Conservation (phyloP, 2,113 vertebrate genomes). For the Periophthalmodon schlosseri region DNA sequence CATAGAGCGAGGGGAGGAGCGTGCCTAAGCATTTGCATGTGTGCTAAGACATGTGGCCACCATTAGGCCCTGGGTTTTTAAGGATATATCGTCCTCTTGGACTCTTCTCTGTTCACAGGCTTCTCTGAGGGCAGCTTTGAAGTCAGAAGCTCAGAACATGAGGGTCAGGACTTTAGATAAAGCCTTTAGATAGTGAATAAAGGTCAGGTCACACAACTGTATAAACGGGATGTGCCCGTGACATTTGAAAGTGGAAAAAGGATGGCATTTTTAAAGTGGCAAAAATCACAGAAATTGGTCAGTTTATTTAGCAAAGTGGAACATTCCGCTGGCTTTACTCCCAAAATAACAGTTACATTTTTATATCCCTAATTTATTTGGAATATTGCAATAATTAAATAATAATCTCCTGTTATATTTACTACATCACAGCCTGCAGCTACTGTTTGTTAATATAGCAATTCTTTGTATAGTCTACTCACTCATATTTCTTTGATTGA, state of each 20-base stretch:
- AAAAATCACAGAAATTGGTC: background rate
- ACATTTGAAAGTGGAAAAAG: background rate
- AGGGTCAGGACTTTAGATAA: constrained; percentile 1
- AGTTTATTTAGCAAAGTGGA: background rate
- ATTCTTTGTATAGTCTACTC: background rate
- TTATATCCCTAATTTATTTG: background rate
- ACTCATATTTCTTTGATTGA: background rate
- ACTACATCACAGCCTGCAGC: background rate
- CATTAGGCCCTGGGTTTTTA: constrained; percentile 54
- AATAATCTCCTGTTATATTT: too few relatives aligned
- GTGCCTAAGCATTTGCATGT: constrained; percentile 64
- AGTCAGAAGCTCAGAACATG: constrained; percentile 11
- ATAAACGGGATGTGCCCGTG: background rate
- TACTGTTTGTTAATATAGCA: background rate
- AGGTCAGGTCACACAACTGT: background rate
- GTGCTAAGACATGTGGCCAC: constrained; percentile 65
- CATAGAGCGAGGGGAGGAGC: constrained; percentile 27
- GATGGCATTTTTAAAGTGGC: background rate
- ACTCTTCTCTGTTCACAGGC: constrained; percentile 14
- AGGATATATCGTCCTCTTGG: constrained; percentile 35
- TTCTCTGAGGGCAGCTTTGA: constrained; percentile 7
- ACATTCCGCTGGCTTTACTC: too few relatives aligned
- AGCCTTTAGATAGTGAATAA: constrained; percentile 4
- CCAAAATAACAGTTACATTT: background rate
- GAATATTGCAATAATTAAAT: background rate